Evolutionary conservation across 2,113 vertebrate genomes (phyloP).

Genomic region (Indicator maculatus): DNA sequence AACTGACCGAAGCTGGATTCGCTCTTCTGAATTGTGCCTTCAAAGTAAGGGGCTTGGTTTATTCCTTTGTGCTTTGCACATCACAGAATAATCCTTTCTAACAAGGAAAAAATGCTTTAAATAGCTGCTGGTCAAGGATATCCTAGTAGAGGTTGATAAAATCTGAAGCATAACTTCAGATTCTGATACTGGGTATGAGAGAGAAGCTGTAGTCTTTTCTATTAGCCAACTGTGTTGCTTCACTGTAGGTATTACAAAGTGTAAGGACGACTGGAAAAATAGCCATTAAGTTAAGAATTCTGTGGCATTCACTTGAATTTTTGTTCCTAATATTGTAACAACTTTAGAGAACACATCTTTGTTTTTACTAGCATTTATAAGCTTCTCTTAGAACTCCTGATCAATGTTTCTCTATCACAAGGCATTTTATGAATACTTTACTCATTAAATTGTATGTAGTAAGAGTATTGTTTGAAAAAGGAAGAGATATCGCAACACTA

Average conservation of each 20-base stretch:
- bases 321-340: not conserved
- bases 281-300: not conserved
- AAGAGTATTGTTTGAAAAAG: not conserved
- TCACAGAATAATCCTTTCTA: conserved; percentile 29
- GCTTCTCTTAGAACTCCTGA: not conserved
- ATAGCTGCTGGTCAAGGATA: not conserved
- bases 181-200: not conserved
- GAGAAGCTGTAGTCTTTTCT: not conserved
- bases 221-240: not conserved
- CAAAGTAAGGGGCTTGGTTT: conserved; percentile 59
- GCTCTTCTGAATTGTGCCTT: conserved; percentile 59
- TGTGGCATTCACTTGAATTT: not conserved
- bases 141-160: not conserved
- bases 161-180: not conserved
- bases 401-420: not conserved
- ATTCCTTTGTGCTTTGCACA: conserved; percentile 61
- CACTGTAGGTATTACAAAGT: not conserved
- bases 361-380: not conserved
- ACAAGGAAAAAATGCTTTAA: conserved; percentile 19
- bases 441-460: not conserved
- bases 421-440: not conserved
- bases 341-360: not conserved
- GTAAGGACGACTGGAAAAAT: not conserved
- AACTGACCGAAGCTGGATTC: conserved; percentile 57
- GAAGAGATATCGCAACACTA: not conserved